Base-by-base conservation (phyloP, 2,113 vertebrate species). In the Guaruba guarouba region DNA sequence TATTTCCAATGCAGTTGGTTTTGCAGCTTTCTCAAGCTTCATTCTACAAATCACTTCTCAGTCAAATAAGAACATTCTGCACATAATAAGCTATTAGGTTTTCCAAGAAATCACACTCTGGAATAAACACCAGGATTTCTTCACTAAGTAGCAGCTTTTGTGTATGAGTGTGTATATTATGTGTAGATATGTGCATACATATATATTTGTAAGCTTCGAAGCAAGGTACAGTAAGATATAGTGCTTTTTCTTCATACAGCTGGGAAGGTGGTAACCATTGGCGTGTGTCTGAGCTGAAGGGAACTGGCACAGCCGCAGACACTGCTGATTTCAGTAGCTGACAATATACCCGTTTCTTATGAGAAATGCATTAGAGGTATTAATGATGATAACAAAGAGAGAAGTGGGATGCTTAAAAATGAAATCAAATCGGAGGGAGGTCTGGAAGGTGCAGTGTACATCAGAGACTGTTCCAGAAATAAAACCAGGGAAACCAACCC, bases 381-480 rank as follows among this genome's bases (percentile, higher is more conserved):
- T 92, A 91, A 90, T 73, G 82, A 75, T 78, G 81, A 44, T 83
- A 92, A 86, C 76, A 83, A 78, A 90, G 88, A 69, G 77, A 41
- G 49, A 86, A 62, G 84, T 44, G 64, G 76, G 52, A 59, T 91
- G 92, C 66, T 92, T 76, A 70, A 63, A 63, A 70, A 67, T 22
- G 54, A 57, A 94, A 57, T 70, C 51, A 87, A 87, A 70, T 17
- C 46, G 80, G 67, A 85, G 74, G 92, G 86, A 88, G 68, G 63
- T 66, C 95, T 91, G 80, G 61, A 66, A 67, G 69, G 91, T 5
- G 17, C 54, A 8, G 48, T n/a, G 52, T 37, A 23, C 35, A 43
- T 55, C 87, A 61, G 76, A 73, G 67, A 1, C 41, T 76, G 54
- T 62, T 88, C 25, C 28, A 49, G 77, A 66, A 52, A 13, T 27